A percentile compares a stretch with the other conserved stretches of the same genome.
These are phyloP conservation scores for Syndactyla subalaris DNA, from an alignment of 2,797 vertebrate genomes.

Conservation along the genomic window DNA sequence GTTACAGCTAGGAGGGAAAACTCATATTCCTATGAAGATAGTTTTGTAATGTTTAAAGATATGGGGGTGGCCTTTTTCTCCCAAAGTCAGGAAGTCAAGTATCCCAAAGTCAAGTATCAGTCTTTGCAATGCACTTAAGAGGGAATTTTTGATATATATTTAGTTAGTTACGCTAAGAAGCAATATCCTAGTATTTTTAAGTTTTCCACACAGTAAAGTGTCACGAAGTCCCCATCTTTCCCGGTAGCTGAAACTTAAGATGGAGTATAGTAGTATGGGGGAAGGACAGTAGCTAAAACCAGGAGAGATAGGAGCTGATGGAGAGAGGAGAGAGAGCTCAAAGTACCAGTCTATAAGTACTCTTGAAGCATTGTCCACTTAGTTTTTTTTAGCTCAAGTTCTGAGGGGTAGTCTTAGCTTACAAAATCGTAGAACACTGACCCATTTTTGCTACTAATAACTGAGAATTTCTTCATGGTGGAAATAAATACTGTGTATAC, in stretches of 20 bases:
- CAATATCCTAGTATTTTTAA: background rate
- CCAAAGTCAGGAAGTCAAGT: background rate
- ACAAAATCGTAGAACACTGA: background rate
- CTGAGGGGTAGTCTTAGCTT: background rate
- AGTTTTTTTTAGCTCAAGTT: background rate
- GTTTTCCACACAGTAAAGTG: background rate
- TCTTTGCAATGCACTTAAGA: background rate
- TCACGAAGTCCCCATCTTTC: background rate
- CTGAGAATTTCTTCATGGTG: background rate
- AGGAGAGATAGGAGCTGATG: background rate
- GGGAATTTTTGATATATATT: background rate
- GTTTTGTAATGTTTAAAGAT: background rate
- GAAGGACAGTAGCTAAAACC: background rate
- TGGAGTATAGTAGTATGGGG: no score
- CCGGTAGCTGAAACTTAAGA: background rate
- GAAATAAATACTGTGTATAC: background rate
- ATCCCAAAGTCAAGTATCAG: background rate
- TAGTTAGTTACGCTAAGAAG: background rate
- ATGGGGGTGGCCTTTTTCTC: background rate
- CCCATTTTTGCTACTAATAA: background rate
- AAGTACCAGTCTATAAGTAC: background rate
- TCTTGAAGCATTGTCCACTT: background rate
- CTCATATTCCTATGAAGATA: background rate
- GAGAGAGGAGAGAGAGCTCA: background rate
- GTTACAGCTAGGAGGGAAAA: background rate